phyloP scores from a whole-genome alignment of 2,113 vertebrate genomes.

The Acrocephalus arundinaceus region DNA sequence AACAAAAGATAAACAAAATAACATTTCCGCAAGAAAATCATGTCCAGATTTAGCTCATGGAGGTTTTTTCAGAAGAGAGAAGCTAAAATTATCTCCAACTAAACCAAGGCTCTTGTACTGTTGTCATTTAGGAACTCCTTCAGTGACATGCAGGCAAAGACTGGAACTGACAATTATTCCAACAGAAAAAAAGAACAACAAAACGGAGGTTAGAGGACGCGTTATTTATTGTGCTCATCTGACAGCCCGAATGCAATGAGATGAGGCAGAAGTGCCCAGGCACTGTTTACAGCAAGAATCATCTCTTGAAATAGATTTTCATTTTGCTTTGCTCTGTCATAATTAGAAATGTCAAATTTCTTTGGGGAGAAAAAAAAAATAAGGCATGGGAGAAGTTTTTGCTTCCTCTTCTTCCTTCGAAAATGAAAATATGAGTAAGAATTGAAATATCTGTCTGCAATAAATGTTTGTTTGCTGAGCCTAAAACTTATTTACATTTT shows the following conservation, averaged over 20 bases:
- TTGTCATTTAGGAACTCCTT: not conserved
- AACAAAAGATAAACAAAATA: not conserved
- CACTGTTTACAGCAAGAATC: not conserved
- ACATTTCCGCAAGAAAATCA: not conserved
- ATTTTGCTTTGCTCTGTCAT: not conserved
- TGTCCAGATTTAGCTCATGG: not conserved
- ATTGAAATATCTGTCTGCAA: not conserved
- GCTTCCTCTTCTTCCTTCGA: not conserved
- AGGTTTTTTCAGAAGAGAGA: not conserved
- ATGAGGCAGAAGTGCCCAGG: constrained; percentile 18
- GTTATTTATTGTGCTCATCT: not conserved
- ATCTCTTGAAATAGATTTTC: not conserved
- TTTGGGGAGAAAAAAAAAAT: not conserved
- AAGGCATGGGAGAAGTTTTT: not conserved
- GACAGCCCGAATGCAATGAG: constrained; percentile 4
- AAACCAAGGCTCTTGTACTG: not conserved
- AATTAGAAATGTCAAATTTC: constrained; percentile 14
- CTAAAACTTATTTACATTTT: not conserved
- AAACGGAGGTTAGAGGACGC: not conserved
- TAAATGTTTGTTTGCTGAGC: not conserved
- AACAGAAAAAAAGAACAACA: not conserved
- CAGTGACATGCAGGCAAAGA: not conserved
- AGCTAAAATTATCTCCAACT: not conserved
- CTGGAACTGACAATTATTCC: not conserved
- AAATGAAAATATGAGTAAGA: not conserved